phyloP scores from a whole-genome alignment of 2,888 invertebrate species.

The Drosophila limbata region DNA sequence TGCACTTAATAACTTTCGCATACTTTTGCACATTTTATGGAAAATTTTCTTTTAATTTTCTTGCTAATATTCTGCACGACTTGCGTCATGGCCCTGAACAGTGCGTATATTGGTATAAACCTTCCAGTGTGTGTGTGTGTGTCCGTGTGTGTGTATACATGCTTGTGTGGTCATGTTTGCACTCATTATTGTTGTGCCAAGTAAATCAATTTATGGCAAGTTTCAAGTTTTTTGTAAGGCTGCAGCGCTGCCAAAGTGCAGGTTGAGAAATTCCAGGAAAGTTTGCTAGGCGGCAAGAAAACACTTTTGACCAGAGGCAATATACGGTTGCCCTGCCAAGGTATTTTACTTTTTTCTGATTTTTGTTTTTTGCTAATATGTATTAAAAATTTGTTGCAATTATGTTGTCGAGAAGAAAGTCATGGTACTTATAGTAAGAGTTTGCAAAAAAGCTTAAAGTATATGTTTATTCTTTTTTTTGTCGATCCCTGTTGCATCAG shows the following conservation, averaged over 20 bases:
- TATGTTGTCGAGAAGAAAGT: neutral
- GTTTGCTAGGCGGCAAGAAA: conserved; percentile 26
- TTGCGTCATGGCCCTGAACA: conserved; percentile 46
- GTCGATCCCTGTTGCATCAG: too few relatives aligned
- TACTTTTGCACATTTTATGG: conserved; percentile 80
- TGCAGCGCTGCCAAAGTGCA: conserved; percentile 50
- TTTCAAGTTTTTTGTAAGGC: conserved; percentile 67
- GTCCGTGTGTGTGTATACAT: conserved; percentile 18
- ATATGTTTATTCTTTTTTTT: neutral
- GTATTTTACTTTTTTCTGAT: neutral
- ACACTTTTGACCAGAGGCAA: conserved; percentile 43
- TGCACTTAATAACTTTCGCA: conserved; percentile 80
- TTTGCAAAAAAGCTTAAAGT: neutral
- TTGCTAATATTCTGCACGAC: conserved; percentile 63
- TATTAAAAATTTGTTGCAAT: neutral
- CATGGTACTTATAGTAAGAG: neutral
- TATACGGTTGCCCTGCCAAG: conserved; percentile 14
- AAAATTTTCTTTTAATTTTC: conserved; percentile 73
- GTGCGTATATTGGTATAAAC: conserved; percentile 16
- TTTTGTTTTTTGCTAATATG: neutral
- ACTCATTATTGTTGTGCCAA: conserved; percentile 71
- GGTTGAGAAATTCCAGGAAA: conserved; percentile 32
- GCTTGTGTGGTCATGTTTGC: conserved; percentile 54
- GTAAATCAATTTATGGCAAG: conserved; percentile 71
- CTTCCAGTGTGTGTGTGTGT: conserved; percentile 12